These are phyloP conservation scores for Agapornis canus DNA, from an alignment of 2,797 vertebrate species.

Conservation along the genomic window DNA sequence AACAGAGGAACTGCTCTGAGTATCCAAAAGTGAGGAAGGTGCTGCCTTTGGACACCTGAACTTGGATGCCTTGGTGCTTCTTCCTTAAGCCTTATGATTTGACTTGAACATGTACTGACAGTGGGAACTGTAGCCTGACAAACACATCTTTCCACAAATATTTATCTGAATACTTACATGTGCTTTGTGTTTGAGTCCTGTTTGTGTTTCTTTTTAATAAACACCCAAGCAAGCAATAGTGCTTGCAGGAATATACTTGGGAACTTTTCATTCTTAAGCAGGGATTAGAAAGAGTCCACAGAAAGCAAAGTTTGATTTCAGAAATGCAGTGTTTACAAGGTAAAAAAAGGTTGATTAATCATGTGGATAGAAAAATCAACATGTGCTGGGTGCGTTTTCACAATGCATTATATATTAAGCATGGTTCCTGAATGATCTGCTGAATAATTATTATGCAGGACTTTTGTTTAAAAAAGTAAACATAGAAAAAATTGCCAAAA, in stretches of 20 bases:
- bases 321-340: not conserved
- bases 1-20: not conserved
- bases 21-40: not conserved
- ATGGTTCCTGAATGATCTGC: not conserved
- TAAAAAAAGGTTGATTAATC: not conserved
- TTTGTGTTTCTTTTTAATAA: not conserved
- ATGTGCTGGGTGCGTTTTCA: not conserved
- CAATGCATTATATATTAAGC: not conserved
- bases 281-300: not conserved
- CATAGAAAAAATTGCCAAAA: not conserved
- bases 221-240: not conserved
- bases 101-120: not conserved
- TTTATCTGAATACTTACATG: not conserved
- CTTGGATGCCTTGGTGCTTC: not conserved
- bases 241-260: not conserved
- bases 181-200: not conserved
- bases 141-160: not conserved
- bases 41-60: not conserved
- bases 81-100: not conserved
- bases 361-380: not conserved
- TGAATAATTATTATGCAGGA: not conserved
- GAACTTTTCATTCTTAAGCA: not conserved
- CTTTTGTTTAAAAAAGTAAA: not conserved
- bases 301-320: not conserved
- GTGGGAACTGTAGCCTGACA: not conserved